Base-by-base conservation (phyloP, 2,888 invertebrate species). In the Temnothorax ravouxi region DNA sequence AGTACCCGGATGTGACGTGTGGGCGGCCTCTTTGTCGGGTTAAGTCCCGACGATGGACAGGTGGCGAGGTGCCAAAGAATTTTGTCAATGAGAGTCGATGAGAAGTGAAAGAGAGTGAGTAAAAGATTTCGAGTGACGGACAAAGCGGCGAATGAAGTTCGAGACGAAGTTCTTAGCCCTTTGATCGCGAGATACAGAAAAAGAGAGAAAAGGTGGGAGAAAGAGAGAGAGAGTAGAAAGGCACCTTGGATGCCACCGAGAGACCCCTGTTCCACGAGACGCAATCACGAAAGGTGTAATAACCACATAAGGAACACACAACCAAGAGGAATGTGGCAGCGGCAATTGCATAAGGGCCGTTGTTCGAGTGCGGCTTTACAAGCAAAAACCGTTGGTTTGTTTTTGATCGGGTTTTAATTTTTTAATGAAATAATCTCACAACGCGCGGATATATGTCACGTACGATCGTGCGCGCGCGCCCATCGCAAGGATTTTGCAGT, bases 391-490 rank as follows among this genome's bases (percentile, higher is more conserved):
- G 93, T 93, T 92, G 91, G 91, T 93, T 94, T 92, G 91, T 94
- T 94, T 93, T 93, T 89, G 93, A 94, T 94, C 94, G 93, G 94
- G 93, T 94, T 94, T 94, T 95, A 94, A 95, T 95, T 95, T 95
- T 95, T 95, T 95, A 94, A 95, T 95, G 95, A 95, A 95, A 95
- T 95, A 95, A 95, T 95, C 94, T 95, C 94, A 94, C 93, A 93
- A 93, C 91, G 47, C 66, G 66, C 66, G 93, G 92, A 92, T 92
- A 91, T 21, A 80, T 92, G 91, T 88, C 90, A 86, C 87, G 91
- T 90, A 89, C 90, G 91, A 85, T 90, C 87, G 88, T 84, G 84
- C 71, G 82, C 79, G 62, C 25, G 29, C 66, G 59, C 66, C 29
- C 59, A 6, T 29, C 52, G 64, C 38, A 50, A 62, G 64, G 21